phyloP scores from a whole-genome alignment of 2,888 invertebrate species.

The Kuschelorhynchus macadamiae region DNA sequence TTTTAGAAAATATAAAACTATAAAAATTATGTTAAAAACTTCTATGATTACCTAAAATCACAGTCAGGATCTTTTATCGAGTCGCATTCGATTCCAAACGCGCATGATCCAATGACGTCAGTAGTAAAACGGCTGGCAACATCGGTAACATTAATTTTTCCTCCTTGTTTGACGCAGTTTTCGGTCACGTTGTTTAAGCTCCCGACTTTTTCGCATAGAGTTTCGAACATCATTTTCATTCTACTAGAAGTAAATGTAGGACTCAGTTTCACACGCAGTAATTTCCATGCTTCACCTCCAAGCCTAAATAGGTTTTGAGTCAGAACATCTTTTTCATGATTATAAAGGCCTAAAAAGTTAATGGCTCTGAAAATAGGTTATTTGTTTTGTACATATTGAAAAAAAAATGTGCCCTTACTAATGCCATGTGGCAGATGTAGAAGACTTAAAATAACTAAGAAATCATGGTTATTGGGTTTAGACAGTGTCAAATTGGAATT shows the following conservation, averaged over 20 bases:
- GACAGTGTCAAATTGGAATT: too few species aligned
- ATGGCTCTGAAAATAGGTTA: neutral
- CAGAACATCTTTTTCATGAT: conserved; percentile 58
- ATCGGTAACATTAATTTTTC: conserved; percentile 64
- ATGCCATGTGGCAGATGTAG: too few species aligned
- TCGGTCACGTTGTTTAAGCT: conserved; percentile 69
- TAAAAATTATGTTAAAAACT: too few species aligned
- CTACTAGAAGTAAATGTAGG: conserved; percentile 78
- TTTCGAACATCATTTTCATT: conserved; percentile 76
- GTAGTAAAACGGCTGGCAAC: conserved; percentile 72
- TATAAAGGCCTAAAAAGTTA: conserved; percentile 24
- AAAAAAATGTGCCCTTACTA: neutral
- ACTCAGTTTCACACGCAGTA: conserved; percentile 73
- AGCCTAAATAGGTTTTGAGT: conserved; percentile 56
- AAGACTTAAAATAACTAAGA: too few species aligned
- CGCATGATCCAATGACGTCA: conserved; percentile 74
- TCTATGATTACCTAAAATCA: conserved; percentile 63
- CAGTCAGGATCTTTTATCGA: conserved; percentile 71
- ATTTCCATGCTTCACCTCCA: conserved; percentile 65
- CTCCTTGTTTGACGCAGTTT: conserved; percentile 54
- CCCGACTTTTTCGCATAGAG: conserved; percentile 72
- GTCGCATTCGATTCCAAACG: conserved; percentile 74
- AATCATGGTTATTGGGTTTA: too few species aligned
- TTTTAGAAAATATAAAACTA: too few species aligned
- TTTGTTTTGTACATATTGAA: neutral